Evolutionary conservation across 2,113 vertebrate genomes (phyloP).

Genomic region (Agapornis roseicollis): DNA sequence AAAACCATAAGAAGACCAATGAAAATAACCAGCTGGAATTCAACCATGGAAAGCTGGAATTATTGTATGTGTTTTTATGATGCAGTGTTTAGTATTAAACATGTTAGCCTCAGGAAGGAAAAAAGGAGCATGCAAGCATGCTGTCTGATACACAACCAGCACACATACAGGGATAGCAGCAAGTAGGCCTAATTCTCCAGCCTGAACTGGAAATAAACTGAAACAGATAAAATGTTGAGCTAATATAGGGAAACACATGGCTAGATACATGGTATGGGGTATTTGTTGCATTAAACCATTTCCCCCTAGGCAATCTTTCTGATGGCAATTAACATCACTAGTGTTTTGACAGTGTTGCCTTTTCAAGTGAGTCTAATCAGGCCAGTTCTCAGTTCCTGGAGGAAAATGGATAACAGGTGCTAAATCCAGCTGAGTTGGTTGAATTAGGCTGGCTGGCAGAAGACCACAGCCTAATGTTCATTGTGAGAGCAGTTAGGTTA

Average conservation of each 20-base stretch:
- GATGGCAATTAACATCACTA: neutral
- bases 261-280: neutral
- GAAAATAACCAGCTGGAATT: neutral
- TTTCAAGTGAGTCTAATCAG: neutral
- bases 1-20: neutral
- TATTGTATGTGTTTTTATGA: neutral
- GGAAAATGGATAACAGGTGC: constrained; percentile 23
- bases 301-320: neutral
- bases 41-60: neutral
- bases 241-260: constrained; percentile 11
- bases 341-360: neutral
- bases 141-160: neutral
- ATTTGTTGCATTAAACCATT: neutral
- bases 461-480: neutral
- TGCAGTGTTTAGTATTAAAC: neutral
- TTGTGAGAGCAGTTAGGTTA: neutral
- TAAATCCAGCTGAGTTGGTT: neutral
- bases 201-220: constrained; percentile 5
- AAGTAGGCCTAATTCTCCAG: neutral
- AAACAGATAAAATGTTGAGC: neutral
- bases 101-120: neutral
- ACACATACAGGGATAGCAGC: neutral
- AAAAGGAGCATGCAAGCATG: neutral
- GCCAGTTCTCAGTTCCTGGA: neutral
- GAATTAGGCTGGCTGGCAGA: neutral